These are phyloP conservation scores for Tadarida brasiliensis DNA, from an alignment of 2,797 vertebrate species.

Conservation along the genomic window DNA sequence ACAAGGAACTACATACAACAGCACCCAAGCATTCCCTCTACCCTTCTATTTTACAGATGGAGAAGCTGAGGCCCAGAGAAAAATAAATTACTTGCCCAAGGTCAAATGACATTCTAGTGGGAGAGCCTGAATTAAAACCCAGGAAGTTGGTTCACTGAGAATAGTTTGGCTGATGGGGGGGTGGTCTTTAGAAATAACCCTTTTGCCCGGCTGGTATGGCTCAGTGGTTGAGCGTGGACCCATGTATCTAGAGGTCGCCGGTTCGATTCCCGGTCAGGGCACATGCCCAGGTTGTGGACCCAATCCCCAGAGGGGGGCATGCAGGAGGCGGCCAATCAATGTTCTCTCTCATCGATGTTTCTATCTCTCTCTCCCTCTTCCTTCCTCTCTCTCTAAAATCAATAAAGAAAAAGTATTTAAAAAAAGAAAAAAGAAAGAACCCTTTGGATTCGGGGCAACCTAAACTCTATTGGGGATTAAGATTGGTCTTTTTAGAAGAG, in stretches of 20 bases:
- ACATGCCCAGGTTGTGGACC: too few species aligned
- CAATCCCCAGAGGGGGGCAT: too few species aligned
- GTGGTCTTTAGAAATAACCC: not conserved
- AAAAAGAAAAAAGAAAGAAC: too few species aligned
- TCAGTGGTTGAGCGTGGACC: too few species aligned
- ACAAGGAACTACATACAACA: not conserved
- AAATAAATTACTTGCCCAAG: slow-evolving; percentile 21
- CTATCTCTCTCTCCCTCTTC: too few species aligned
- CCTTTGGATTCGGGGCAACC: not conserved
- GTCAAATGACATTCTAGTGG: not conserved
- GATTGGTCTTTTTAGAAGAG: not conserved
- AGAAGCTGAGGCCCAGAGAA: not conserved
- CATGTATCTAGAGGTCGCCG: too few species aligned
- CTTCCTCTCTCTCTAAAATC: too few species aligned
- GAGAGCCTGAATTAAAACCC: slow-evolving; percentile 7
- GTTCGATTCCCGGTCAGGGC: too few species aligned
- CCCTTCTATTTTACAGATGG: not conserved
- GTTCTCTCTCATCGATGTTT: too few species aligned
- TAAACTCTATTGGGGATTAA: slow-evolving; percentile 37
- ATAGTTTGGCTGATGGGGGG: not conserved
- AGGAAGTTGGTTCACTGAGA: not conserved
- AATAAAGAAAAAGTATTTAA: too few species aligned
- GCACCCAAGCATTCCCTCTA: not conserved
- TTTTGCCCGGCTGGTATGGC: not conserved
- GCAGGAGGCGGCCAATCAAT: too few species aligned